A percentile compares a stretch with the other conserved stretches of the same genome.
Evolutionary conservation across 2,113 vertebrate genomes (phyloP).

Genomic region (Cephalopholis sonnerati): DNA sequence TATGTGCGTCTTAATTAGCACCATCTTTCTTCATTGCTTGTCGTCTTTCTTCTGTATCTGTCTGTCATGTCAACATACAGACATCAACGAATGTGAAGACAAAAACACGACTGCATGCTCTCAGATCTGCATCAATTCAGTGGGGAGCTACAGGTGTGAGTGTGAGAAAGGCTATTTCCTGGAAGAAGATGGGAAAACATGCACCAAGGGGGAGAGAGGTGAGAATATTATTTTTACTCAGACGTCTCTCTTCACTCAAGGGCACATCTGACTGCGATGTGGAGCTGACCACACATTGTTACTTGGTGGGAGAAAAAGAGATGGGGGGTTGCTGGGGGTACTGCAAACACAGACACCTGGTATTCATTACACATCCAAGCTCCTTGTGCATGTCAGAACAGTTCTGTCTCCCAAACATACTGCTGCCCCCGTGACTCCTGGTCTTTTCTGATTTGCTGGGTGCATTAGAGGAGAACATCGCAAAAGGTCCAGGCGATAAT

Average conservation of each 20-base stretch:
- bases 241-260: slow-evolving; percentile 46
- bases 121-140: slow-evolving; percentile 92
- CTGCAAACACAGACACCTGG: slow-evolving; percentile 74
- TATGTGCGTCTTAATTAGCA: not conserved
- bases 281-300: slow-evolving; percentile 41
- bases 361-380: slow-evolving; percentile 76
- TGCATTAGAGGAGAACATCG: slow-evolving; percentile 64
- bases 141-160: slow-evolving; percentile 94
- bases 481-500: slow-evolving; percentile 57
- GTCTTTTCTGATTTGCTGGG: slow-evolving; percentile 69
- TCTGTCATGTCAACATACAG: slow-evolving; percentile 72
- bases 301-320: not conserved
- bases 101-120: slow-evolving; percentile 89
- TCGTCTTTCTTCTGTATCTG: slow-evolving; percentile 11
- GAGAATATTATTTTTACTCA: slow-evolving; percentile 47
- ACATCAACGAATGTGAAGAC: slow-evolving; percentile 92
- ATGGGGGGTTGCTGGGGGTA: not conserved
- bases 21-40: not conserved
- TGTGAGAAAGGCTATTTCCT: slow-evolving; percentile 90
- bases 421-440: slow-evolving; percentile 61
- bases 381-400: slow-evolving; percentile 71
- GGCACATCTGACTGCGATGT: slow-evolving; percentile 52
- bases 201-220: slow-evolving; percentile 92
- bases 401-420: slow-evolving; percentile 58
- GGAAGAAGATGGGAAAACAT: slow-evolving; percentile 91